A percentile compares a stretch with the other conserved stretches of the same genome.
These are phyloP conservation scores for Leiothrix lutea DNA, from an alignment of 2,113 vertebrate species.

Conservation along the genomic window DNA sequence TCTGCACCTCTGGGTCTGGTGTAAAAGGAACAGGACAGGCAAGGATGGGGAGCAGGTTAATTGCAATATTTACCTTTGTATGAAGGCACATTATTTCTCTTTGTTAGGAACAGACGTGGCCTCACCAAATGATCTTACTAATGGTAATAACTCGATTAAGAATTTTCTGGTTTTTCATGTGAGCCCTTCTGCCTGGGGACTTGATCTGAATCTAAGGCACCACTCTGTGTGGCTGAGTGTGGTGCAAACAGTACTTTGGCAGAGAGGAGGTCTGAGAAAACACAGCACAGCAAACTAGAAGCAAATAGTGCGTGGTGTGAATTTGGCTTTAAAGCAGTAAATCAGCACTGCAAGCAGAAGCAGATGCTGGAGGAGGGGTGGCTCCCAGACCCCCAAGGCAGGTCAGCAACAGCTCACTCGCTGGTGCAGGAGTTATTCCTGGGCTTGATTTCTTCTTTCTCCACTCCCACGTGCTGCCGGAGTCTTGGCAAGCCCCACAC, in stretches of 20 bases:
- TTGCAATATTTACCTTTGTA: neutral
- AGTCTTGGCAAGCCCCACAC: neutral
- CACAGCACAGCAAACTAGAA: neutral
- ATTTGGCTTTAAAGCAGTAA: neutral
- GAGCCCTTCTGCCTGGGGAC: neutral
- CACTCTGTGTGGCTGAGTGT: neutral
- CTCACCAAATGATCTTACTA: neutral
- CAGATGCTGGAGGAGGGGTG: neutral
- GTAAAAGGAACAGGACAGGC: neutral
- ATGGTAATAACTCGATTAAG: neutral
- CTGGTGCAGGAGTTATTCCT: neutral
- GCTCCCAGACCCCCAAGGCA: neutral
- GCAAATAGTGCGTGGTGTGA: neutral
- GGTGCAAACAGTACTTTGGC: neutral
- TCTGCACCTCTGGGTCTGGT: neutral
- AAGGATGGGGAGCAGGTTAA: neutral
- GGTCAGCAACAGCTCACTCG: neutral
- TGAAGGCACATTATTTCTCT: neutral
- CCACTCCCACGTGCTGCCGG: rapidly evolving
- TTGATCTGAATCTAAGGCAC: neutral
- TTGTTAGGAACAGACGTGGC: neutral
- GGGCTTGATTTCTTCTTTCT: neutral
- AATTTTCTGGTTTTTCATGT: neutral
- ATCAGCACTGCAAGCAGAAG: neutral
- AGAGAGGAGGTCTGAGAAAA: neutral